phyloP scores from a whole-genome alignment of 2,888 invertebrate species.

The Hirtodrosophila confusa region DNA sequence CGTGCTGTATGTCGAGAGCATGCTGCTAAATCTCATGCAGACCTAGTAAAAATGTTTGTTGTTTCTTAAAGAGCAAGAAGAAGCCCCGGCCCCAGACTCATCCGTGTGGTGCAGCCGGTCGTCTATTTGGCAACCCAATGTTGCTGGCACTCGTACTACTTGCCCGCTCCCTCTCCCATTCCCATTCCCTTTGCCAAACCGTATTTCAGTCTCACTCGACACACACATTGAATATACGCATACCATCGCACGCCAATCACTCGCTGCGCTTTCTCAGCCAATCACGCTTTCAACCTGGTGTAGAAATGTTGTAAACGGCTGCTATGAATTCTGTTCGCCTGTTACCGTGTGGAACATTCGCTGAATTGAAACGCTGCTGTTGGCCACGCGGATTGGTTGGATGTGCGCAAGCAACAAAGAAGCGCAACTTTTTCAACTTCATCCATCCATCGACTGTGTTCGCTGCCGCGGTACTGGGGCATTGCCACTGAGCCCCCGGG shows the following conservation, averaged over 20 bases:
- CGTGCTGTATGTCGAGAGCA: conserved; percentile 51
- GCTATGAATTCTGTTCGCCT: conserved; percentile 74
- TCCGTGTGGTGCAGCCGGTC: conserved; percentile 11
- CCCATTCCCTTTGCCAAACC: conserved; percentile 1
- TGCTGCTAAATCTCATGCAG: conserved; percentile 80
- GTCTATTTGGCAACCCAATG: conserved; percentile 38
- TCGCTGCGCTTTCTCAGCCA: conserved; percentile 66
- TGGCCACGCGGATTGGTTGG: conserved; percentile 80
- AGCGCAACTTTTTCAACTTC: conserved; percentile 79
- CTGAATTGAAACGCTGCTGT: conserved; percentile 82
- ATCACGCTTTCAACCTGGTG: conserved; percentile 65
- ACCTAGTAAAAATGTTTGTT: conserved; percentile 84
- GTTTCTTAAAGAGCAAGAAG: conserved; percentile 82
- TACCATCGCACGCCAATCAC: conserved; percentile 47
- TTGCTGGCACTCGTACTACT: conserved; percentile 32
- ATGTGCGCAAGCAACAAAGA: conserved; percentile 78
- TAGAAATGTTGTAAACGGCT: conserved; percentile 71
- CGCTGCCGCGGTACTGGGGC: not conserved
- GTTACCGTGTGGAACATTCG: conserved; percentile 84
- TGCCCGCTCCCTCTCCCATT: conserved; percentile 5
- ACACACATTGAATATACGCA: conserved; percentile 21
- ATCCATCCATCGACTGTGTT: conserved; percentile 8
- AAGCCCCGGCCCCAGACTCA: conserved; percentile 57
- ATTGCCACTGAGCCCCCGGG: too few species aligned
- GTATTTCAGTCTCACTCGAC: conserved; percentile 11